A percentile compares a stretch with the other conserved stretches of the same genome.
Evolutionary conservation across 2,113 vertebrate species (phyloP).

Genomic region (Heterochromis multidens): DNA sequence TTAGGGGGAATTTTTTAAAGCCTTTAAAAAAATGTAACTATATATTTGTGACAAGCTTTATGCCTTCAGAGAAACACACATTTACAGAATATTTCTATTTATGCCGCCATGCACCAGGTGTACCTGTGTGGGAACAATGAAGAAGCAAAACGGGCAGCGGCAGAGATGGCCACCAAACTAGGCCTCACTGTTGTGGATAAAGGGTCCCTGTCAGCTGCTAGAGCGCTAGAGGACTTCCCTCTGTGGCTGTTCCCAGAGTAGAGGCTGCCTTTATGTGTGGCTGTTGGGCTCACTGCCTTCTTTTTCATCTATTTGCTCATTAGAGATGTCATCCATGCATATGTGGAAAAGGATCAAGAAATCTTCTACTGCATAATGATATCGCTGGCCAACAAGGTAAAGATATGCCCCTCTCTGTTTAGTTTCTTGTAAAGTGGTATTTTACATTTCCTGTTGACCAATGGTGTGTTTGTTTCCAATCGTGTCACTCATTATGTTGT

Average conservation of each 20-base stretch:
- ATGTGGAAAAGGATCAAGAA: constrained; percentile 66
- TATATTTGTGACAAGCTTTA: not conserved
- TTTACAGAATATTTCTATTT: not conserved
- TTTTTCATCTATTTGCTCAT: constrained; percentile 83
- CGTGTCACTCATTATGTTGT: constrained; percentile 83
- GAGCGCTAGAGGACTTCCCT: constrained; percentile 90
- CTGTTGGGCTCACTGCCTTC: constrained; percentile 69
- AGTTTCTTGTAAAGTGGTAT: too few relatives aligned
- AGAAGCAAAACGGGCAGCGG: constrained; percentile 83
- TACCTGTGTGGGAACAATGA: constrained; percentile 85
- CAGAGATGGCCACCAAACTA: constrained; percentile 79
- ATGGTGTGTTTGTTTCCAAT: constrained; percentile 73
- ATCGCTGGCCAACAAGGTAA: constrained; percentile 82
- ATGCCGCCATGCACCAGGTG: constrained; percentile 72
- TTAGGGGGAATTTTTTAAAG: not conserved
- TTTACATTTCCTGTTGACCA: not conserved
- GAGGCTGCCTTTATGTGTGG: constrained; percentile 81
- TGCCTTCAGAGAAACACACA: not conserved
- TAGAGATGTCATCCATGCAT: constrained; percentile 78
- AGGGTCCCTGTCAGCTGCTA: constrained; percentile 84
- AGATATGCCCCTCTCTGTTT: not conserved
- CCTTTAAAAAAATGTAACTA: not conserved
- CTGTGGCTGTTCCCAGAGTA: constrained; percentile 90
- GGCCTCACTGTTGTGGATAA: constrained; percentile 85
- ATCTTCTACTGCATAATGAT: constrained; percentile 81